These are phyloP conservation scores for Aleiodes sp. DNA, from an alignment of 1,140 invertebrate species.

Conservation along the genomic window DNA sequence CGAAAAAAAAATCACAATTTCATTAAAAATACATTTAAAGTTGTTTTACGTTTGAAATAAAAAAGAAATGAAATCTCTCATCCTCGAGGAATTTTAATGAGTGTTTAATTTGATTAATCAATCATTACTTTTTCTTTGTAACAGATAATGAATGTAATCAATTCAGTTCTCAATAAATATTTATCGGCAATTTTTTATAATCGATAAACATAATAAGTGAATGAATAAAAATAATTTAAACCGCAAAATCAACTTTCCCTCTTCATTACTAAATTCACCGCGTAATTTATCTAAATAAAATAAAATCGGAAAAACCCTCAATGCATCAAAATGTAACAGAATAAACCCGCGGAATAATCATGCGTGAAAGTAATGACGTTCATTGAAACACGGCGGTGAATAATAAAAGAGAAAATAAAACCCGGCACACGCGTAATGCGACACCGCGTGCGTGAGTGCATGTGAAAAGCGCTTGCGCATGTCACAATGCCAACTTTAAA, in stretches of 20 bases:
- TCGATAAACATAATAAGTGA: no score
- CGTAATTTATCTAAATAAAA: neutral
- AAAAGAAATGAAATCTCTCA: neutral
- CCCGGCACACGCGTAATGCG: constrained; percentile 5
- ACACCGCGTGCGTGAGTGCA: neutral
- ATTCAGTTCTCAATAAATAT: no score
- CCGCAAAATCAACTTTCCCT: no score
- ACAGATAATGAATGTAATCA: no score
- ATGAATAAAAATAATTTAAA: no score
- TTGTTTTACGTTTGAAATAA: neutral
- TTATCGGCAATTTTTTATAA: no score
- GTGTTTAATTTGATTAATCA: no score
- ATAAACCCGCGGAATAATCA: neutral
- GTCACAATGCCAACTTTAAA: neutral
- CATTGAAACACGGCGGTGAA: neutral
- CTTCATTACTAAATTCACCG: no score
- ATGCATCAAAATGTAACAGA: neutral
- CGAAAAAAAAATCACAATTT: neutral
- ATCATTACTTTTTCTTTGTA: no score
- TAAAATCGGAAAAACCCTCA: neutral
- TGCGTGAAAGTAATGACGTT: neutral
- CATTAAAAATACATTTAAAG: neutral
- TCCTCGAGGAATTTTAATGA: no score
- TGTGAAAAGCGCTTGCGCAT: neutral
- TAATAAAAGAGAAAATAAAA: neutral